Conservation (phyloP, 2,797 vertebrate genomes). For the Megalops cyprinoides region DNA sequence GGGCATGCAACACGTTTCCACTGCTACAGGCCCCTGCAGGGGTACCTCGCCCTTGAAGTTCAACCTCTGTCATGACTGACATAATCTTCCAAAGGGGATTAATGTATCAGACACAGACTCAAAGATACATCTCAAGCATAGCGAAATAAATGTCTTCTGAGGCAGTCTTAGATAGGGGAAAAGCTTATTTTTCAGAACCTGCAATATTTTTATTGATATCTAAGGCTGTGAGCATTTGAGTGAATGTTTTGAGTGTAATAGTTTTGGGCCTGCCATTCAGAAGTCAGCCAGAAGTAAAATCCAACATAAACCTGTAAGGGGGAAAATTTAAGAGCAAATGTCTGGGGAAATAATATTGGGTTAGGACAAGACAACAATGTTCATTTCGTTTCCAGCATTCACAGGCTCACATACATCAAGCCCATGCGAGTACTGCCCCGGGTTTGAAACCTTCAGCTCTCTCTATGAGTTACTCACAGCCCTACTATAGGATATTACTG, state of each 20-base stretch:
- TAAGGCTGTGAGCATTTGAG: background rate
- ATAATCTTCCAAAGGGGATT: constrained; percentile 13
- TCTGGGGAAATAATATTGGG: background rate
- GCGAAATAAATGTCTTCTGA: background rate
- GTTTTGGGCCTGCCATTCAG: background rate
- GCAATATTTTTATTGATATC: too few species aligned
- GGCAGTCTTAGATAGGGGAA: background rate
- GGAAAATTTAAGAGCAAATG: background rate
- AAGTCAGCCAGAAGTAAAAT: too few species aligned
- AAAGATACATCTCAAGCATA: background rate
- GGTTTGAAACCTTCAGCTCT: background rate
- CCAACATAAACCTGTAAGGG: background rate
- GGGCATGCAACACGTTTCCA: background rate
- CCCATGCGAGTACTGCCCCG: too few species aligned
- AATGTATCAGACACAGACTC: constrained; percentile 1
- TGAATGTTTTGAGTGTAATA: background rate
- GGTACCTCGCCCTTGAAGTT: background rate
- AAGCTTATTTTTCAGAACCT: too few species aligned
- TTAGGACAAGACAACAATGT: background rate
- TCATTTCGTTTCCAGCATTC: background rate
- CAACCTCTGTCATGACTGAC: background rate
- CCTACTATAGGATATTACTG: background rate
- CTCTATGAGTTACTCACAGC: background rate
- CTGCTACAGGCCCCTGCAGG: background rate
- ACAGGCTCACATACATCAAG: background rate